Evolutionary conservation across 2,888 invertebrate genomes (phyloP).

Genomic region (Eupithecia dodoneata): DNA sequence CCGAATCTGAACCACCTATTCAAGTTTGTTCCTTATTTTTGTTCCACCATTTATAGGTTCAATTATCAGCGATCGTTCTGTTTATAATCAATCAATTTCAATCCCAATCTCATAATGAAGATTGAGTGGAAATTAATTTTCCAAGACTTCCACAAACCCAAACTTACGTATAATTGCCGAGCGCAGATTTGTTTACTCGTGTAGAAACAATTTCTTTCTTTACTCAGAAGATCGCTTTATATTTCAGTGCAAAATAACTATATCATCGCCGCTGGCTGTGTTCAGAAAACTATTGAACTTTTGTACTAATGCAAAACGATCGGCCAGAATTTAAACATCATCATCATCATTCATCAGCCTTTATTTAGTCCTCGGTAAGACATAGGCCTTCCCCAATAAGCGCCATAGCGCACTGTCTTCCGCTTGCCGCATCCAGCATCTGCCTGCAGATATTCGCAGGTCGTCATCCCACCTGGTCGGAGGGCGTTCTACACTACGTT

Average conservation of each 20-base stretch:
- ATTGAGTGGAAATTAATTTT: conserved; percentile 13
- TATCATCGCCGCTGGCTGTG: neutral
- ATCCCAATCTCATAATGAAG: neutral
- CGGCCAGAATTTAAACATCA: neutral
- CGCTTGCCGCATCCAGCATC: too few species aligned
- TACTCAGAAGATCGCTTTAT: neutral
- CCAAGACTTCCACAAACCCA: neutral
- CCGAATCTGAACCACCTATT: neutral
- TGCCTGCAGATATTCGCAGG: too few species aligned
- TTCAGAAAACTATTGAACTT: neutral
- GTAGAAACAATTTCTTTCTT: neutral
- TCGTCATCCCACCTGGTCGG: too few species aligned
- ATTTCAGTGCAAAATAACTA: neutral
- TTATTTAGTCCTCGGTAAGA: too few species aligned
- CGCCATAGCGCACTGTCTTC: too few species aligned
- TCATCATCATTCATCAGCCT: too few species aligned
- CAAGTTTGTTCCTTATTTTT: neutral
- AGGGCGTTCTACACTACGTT: too few species aligned
- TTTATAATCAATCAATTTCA: conserved; percentile 5
- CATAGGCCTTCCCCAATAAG: too few species aligned
- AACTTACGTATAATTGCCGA: neutral
- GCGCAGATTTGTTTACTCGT: conserved; percentile 1
- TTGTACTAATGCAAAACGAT: conserved; percentile 15
- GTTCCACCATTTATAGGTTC: neutral
- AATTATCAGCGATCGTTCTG: neutral